Evolutionary conservation across 2,797 vertebrate genomes (phyloP).

Genomic region (Oreochromis grahami): DNA sequence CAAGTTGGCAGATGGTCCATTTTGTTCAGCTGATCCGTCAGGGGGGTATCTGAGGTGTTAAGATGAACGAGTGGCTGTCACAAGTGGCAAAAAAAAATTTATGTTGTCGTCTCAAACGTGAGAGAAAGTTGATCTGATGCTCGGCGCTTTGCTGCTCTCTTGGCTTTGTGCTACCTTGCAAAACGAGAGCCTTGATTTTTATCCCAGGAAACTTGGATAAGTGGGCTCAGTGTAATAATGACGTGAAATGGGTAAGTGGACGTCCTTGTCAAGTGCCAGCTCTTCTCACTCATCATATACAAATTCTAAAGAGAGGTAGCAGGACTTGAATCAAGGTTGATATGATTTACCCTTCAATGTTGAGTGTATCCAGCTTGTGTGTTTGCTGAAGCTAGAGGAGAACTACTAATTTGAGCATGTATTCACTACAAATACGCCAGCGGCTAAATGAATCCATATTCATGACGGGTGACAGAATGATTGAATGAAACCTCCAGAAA

Average conservation of each 20-base stretch:
- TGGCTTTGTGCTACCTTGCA: not conserved
- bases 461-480: constrained; percentile 56
- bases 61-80: constrained; percentile 39
- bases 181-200: constrained; percentile 8
- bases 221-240: not conserved
- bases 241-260: constrained; percentile 16
- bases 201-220: not conserved
- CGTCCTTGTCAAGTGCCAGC: constrained; percentile 1
- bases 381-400: constrained; percentile 17
- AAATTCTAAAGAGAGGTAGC: not conserved
- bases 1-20: constrained; percentile 66
- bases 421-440: constrained; percentile 16
- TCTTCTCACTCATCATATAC: not conserved
- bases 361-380: constrained; percentile 1
- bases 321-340: not conserved
- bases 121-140: constrained; percentile 19
- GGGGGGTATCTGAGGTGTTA: constrained; percentile 29
- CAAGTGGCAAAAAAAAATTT: constrained; percentile 14
- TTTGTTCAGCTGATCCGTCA: constrained; percentile 58
- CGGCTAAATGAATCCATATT: constrained; percentile 54
- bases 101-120: not conserved
- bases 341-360: not conserved
- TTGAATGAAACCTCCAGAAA: constrained; percentile 43
- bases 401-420: constrained; percentile 13
- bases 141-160: not conserved